These are phyloP conservation scores for Coptodon bakossiorum DNA, from an alignment of 2,113 vertebrate genomes.

Conservation along the genomic window DNA sequence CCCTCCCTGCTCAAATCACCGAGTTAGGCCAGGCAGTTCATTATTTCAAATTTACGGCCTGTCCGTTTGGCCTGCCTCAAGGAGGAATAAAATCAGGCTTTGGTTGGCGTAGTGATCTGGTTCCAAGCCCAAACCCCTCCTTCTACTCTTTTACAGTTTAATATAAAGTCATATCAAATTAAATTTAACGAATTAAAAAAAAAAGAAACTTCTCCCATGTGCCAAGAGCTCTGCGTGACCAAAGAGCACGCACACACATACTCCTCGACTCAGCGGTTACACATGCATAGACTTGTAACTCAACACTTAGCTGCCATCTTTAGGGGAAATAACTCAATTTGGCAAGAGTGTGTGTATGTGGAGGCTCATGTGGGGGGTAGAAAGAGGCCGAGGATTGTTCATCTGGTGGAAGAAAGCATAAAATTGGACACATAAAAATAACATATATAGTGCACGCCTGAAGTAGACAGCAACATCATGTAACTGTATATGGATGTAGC, in stretches of 20 bases:
- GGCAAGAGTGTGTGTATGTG: neutral
- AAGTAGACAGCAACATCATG: conserved; percentile 3
- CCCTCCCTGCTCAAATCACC: conserved; percentile 37
- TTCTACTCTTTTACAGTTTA: conserved; percentile 36
- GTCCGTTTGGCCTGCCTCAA: conserved; percentile 56
- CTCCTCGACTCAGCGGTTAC: neutral
- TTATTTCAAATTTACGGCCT: conserved; percentile 73
- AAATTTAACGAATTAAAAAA: conserved; percentile 53
- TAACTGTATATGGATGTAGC: neutral
- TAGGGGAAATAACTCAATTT: conserved; percentile 3
- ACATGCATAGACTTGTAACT: neutral
- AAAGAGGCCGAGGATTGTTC: neutral
- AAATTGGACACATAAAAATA: neutral
- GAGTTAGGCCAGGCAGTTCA: conserved; percentile 54
- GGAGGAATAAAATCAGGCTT: conserved; percentile 57
- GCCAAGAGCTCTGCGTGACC: conserved; percentile 30
- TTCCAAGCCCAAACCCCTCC: conserved; percentile 44
- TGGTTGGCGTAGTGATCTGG: conserved; percentile 41
- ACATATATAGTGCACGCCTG: neutral
- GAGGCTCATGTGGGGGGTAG: neutral
- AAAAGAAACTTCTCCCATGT: neutral
- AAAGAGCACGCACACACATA: neutral
- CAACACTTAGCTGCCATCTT: conserved; percentile 11
- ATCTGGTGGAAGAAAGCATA: neutral
- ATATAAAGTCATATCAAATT: conserved; percentile 67